phyloP scores from a whole-genome alignment of 2,888 invertebrate species.

The Drosophila kanekoi region DNA sequence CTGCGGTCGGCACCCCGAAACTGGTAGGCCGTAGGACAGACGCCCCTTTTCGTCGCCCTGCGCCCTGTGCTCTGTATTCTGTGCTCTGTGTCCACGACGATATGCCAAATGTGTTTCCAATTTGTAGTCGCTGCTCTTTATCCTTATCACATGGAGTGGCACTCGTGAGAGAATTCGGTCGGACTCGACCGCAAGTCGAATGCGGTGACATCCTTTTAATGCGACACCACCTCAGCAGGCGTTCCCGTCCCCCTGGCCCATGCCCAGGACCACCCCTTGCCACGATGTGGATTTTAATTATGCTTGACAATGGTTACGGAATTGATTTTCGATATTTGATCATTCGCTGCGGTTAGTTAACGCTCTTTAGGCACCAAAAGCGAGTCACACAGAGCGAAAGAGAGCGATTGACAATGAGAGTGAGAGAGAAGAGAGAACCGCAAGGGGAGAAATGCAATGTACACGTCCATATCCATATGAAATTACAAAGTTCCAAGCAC shows the following conservation, averaged over 20 bases:
- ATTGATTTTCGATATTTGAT: conserved; percentile 82
- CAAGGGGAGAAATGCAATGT: conserved; percentile 45
- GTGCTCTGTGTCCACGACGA: conserved; percentile 49
- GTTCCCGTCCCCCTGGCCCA: conserved; percentile 32
- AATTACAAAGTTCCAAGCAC: conserved; percentile 68
- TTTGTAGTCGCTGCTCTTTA: conserved; percentile 64
- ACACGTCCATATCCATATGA: conserved; percentile 56
- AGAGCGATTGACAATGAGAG: conserved; percentile 5
- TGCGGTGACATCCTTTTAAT: conserved; percentile 77
- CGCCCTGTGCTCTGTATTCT: conserved; percentile 38
- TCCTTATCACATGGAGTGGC: conserved; percentile 77
- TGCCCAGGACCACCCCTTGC: conserved; percentile 49
- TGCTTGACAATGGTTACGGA: conserved; percentile 75
- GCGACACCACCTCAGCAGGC: conserved; percentile 80
- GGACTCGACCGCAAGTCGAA: conserved; percentile 71
- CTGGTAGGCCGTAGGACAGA: conserved; percentile 19
- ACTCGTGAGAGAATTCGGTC: conserved; percentile 81
- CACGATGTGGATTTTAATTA: conserved; percentile 74
- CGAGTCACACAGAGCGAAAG: conserved; percentile 3
- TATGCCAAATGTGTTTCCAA: conserved; percentile 78
- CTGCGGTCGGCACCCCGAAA: conserved; percentile 78
- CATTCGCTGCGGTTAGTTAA: conserved; percentile 81
- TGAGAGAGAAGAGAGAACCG: conserved; percentile 25
- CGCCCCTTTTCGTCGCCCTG: conserved; percentile 54
- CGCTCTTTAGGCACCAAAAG: conserved; percentile 70